phyloP scores from a whole-genome alignment of 2,888 invertebrate species.

The Neria commutata region DNA sequence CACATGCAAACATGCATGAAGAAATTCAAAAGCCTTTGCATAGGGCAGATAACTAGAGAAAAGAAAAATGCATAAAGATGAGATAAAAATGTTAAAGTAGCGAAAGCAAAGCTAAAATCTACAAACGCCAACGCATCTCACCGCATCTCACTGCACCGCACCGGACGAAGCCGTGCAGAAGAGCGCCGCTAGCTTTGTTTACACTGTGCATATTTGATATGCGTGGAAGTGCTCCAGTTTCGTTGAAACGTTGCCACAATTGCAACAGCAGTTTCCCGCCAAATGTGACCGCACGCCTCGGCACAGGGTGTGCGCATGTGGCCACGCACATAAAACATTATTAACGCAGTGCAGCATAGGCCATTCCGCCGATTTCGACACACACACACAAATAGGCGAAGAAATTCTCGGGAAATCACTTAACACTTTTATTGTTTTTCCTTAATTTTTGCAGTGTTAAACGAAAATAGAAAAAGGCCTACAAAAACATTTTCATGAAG shows the following conservation, averaged over 20 bases:
- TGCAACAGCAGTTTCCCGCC: background rate
- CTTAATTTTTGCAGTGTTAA: too few relatives aligned
- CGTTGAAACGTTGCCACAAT: background rate
- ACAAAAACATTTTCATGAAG: too few relatives aligned
- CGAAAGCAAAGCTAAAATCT: background rate
- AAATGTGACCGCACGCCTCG: background rate
- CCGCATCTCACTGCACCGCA: background rate
- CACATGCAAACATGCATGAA: too few relatives aligned
- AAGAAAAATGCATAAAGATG: background rate
- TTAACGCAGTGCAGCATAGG: too few relatives aligned
- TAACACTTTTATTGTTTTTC: too few relatives aligned
- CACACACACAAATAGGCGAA: too few relatives aligned
- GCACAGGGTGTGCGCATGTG: background rate
- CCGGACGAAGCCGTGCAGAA: background rate
- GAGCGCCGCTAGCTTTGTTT: background rate
- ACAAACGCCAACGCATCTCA: background rate
- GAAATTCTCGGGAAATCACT: too few relatives aligned
- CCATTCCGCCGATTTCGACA: too few relatives aligned
- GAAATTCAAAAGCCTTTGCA: too few relatives aligned
- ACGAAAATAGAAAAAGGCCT: too few relatives aligned
- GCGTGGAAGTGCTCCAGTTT: conserved; percentile 17
- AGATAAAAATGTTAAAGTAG: background rate
- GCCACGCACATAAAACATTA: too few relatives aligned
- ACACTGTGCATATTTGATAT: conserved; percentile 13
- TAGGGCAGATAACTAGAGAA: background rate